Percentiles rank a stretch among this genome's conserved stretches.
Conservation (phyloP, 2,888 invertebrate genomes). For the Cybosia mesomella region DNA sequence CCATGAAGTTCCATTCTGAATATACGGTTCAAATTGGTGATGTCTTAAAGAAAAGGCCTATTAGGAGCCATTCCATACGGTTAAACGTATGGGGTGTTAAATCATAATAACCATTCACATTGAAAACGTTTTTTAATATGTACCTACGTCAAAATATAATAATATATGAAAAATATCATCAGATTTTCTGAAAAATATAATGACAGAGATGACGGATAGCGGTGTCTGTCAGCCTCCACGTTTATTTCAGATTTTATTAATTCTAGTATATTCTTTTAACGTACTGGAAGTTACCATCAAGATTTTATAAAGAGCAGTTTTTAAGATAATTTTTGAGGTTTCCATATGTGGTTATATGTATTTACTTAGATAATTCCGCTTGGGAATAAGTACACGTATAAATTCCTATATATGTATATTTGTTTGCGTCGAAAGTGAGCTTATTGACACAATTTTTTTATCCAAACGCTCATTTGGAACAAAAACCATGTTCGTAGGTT, state of each 20-base stretch:
- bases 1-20: no score
- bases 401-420: no score
- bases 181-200: not conserved
- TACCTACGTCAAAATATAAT: not conserved
- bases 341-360: not conserved
- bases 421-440: no score
- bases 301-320: not conserved
- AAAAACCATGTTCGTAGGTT: no score
- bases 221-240: not conserved
- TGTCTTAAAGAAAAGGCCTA: no score
- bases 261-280: not conserved
- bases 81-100: no score
- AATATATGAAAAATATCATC: constrained; percentile 11
- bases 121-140: constrained; percentile 9
- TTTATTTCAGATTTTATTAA: not conserved
- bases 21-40: no score
- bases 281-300: not conserved
- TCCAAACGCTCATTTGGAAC: no score
- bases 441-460: no score
- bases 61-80: no score
- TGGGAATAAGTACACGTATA: no score
- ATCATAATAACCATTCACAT: constrained; percentile 15
- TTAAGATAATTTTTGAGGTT: not conserved
- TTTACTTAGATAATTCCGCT: no score
- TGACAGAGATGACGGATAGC: not conserved